These are phyloP conservation scores for Hypanus sabinus DNA, from an alignment of 2,113 vertebrate species.

Conservation along the genomic window DNA sequence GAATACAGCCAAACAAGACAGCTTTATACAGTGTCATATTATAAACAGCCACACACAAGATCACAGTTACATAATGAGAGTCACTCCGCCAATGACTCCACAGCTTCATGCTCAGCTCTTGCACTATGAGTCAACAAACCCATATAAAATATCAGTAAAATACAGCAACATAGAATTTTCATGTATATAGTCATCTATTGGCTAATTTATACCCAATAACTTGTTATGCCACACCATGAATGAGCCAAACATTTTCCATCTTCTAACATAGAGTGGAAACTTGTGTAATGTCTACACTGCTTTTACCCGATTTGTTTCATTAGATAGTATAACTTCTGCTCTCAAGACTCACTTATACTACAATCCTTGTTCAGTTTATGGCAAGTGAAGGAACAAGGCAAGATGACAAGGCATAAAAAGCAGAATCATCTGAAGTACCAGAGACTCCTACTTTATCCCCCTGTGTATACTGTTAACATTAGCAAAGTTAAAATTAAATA, in stretches of 20 bases:
- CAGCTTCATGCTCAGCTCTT: no score
- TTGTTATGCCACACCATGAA: background rate
- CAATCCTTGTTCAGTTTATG: background rate
- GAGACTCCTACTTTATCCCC: no score
- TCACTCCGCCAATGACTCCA: no score
- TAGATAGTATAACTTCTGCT: background rate
- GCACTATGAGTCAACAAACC: no score
- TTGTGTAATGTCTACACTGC: background rate
- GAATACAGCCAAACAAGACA: no score
- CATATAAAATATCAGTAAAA: no score
- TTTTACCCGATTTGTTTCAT: background rate
- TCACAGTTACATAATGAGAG: no score
- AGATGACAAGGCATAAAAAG: background rate
- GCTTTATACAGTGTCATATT: no score
- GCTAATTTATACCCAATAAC: background rate
- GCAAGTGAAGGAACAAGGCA: background rate
- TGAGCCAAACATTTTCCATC: background rate
- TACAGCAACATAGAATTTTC: no score
- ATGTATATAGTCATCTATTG: no score
- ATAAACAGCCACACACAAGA: no score
- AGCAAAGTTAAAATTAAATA: background rate
- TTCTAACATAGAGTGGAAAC: background rate
- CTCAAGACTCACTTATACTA: background rate
- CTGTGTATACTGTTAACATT: background rate
- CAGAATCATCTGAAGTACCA: no score